Percentiles rank a stretch among this genome's conserved stretches.
Conservation (phyloP, 2,113 vertebrate genomes). For the Peromyscus maniculatus region DNA sequence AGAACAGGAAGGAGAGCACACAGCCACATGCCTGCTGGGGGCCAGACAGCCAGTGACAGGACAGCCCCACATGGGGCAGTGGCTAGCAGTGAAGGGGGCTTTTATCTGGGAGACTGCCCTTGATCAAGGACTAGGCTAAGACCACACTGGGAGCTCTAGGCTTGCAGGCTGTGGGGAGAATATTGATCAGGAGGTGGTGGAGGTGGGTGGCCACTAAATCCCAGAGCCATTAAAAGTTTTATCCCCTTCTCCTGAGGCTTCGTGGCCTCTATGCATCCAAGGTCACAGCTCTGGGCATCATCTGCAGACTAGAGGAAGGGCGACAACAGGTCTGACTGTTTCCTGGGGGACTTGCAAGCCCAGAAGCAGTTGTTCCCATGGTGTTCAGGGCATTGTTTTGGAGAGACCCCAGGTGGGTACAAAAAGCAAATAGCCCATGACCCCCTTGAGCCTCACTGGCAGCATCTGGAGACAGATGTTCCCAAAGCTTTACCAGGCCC, state of each 20-base stretch:
- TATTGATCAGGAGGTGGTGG: neutral
- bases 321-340: no score
- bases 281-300: neutral
- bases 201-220: neutral
- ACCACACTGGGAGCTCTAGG: neutral
- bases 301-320: neutral
- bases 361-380: neutral
- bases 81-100: neutral
- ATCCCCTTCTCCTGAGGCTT: no score
- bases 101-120: neutral
- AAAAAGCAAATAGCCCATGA: neutral
- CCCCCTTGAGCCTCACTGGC: neutral
- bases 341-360: neutral
- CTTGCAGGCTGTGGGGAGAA: neutral
- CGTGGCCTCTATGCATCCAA: neutral
- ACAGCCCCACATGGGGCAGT: neutral
- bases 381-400: neutral
- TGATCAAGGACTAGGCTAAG: neutral
- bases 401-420: neutral
- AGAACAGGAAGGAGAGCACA: neutral
- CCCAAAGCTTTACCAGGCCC: neutral
- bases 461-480: neutral
- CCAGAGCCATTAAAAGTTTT: conserved; percentile 16
- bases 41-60: no score
- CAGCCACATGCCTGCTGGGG: neutral